A percentile compares a stretch with the other conserved stretches of the same genome.
Conservation (phyloP, 2,113 vertebrate species). For the Macheiramphus alcinus region DNA sequence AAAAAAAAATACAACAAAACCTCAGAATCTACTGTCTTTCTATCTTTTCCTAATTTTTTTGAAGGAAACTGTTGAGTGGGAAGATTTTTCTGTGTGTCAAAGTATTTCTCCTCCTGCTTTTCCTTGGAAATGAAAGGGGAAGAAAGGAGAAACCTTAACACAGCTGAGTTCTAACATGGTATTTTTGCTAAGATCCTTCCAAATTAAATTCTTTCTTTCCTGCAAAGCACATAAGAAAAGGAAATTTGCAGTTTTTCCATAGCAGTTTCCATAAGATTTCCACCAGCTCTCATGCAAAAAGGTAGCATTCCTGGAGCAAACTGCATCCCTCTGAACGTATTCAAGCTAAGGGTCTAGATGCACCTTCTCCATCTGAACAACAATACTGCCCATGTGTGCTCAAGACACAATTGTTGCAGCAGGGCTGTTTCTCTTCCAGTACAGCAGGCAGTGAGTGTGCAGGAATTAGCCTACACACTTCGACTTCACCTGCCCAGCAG, state of each 20-base stretch:
- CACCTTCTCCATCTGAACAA: not conserved
- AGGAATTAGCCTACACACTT: not conserved
- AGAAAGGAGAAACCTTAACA: not conserved
- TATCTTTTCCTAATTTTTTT: not conserved
- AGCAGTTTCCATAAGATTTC: not conserved
- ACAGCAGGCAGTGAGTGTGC: accelerated
- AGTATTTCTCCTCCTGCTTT: not conserved
- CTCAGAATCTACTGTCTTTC: not conserved
- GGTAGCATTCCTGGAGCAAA: not conserved
- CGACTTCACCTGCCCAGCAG: not conserved
- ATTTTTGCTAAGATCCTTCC: not conserved
- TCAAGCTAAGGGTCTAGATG: not conserved
- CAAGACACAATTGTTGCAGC: not conserved
- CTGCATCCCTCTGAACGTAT: not conserved
- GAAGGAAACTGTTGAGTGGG: not conserved
- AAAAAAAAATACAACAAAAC: not conserved
- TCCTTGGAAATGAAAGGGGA: not conserved
- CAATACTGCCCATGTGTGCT: not conserved
- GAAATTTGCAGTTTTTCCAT: not conserved
- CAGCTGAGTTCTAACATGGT: not conserved
- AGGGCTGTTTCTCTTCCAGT: not conserved
- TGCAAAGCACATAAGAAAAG: not conserved
- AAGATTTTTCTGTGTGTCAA: not conserved
- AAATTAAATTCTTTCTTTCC: not conserved
- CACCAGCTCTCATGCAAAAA: not conserved